Base-by-base conservation (phyloP, 2,888 invertebrate genomes). In the Conus canariensis region DNA sequence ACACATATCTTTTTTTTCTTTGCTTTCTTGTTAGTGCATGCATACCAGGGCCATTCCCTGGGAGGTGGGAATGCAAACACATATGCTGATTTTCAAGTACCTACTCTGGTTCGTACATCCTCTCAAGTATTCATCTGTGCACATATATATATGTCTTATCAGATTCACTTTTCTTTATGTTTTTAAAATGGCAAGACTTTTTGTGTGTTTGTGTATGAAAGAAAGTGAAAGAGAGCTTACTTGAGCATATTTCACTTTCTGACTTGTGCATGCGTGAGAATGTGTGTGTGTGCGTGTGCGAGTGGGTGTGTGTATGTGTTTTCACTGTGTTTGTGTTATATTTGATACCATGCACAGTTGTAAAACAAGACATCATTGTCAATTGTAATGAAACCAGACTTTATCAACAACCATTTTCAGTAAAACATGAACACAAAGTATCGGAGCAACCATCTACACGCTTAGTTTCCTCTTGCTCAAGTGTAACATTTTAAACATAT, bases 391-490 rank as follows among this genome's bases (percentile, higher is more conserved):
- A 30, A 80, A 6, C 30, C 12, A 30, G 12, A 30, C 22, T 70
- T 22, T 70, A 80, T 80, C 30, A 30, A 45, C 77, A 80, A 80
- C 10, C 6, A 80, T 10, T 12, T 45, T 80, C 77, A 80, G 16
- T 80, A 80, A 80, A 80, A 80, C 77, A 80, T 45, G 45, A 80
- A 80, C 77, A 80, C 30, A 45, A 80, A 30, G 16, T 30, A 80
- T 16, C 16, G 5, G 16, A 80, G 74, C n/a, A 74, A 74, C 16
- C 8, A 70, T 70, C 25, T 74, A 10, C n/a, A 70, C n/a, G 8
- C 64, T 45, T 45, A 64, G 64, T 14, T 64, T 64, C 12, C 16
- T 64, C 64, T 64, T 70, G 14, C 19, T 70, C 19, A 77, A 30
- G 12, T 30, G 12, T 45, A 80, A 80, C 77, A 80, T 14, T 80